Percentiles rank a stretch among this genome's conserved stretches.
Evolutionary conservation across 2,888 invertebrate genomes (phyloP).

Genomic region (Cacoxenus indagator): DNA sequence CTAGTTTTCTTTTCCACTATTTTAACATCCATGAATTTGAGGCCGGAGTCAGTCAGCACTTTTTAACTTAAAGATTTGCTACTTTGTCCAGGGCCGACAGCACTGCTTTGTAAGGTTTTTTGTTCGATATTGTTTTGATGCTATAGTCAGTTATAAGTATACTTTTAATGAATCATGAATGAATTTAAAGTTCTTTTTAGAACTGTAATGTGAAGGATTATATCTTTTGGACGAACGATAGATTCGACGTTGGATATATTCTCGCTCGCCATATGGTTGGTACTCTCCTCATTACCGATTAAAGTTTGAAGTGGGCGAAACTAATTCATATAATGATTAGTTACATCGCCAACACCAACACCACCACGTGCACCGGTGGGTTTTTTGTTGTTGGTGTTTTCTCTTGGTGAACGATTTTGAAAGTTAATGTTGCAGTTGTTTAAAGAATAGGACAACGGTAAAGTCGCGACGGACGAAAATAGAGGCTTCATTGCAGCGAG

Average conservation of each 20-base stretch:
- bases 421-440: background rate
- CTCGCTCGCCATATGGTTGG: background rate
- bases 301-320: background rate
- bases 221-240: background rate
- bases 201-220: background rate
- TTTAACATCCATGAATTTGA: constrained; percentile 17
- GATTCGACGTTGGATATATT: background rate
- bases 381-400: background rate
- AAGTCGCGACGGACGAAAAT: background rate
- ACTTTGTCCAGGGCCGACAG: constrained; percentile 6
- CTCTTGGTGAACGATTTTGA: background rate
- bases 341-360: background rate
- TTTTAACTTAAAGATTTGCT: background rate
- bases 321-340: background rate
- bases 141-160: too few relatives aligned
- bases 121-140: too few relatives aligned
- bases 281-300: background rate
- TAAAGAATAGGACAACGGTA: background rate
- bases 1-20: constrained; percentile 1
- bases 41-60: background rate
- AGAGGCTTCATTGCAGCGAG: background rate
- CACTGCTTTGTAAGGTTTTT: constrained; percentile 4
- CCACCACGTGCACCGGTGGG: background rate
- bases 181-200: too few relatives aligned
- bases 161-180: too few relatives aligned